phyloP scores from a whole-genome alignment of 2,888 invertebrate species.

The Strigamia transsilvanica region DNA sequence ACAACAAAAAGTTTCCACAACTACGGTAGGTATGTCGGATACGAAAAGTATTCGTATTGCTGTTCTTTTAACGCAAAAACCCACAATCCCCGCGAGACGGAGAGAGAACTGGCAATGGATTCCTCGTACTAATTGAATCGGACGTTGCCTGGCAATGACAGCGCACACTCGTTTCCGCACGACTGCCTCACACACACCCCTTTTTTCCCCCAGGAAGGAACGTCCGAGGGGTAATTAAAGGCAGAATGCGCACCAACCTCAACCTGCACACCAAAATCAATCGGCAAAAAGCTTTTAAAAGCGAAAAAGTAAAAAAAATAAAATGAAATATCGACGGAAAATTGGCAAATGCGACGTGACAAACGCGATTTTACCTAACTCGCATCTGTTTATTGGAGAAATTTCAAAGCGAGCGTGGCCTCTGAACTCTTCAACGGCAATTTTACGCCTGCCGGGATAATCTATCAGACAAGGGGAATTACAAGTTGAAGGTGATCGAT shows the following conservation, averaged over 20 bases:
- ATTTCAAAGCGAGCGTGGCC: not conserved
- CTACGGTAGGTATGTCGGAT: conserved; percentile 1
- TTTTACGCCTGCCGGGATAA: not conserved
- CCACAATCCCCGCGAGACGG: conserved; percentile 19
- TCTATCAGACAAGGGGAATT: conserved; percentile 39
- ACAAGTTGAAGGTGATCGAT: conserved; percentile 35
- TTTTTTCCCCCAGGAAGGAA: conserved; percentile 32
- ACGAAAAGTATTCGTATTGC: conserved; percentile 10
- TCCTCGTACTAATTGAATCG: conserved; percentile 39
- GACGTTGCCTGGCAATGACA: conserved; percentile 38
- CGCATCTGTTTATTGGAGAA: conserved; percentile 25
- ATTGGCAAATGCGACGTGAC: not conserved
- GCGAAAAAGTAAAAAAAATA: not conserved
- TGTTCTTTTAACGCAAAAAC: conserved; percentile 39
- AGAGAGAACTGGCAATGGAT: conserved; percentile 9
- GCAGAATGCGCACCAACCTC: not conserved
- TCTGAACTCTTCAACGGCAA: not conserved
- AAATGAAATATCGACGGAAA: not conserved
- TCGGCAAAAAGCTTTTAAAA: not conserved
- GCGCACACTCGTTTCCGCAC: conserved; percentile 36
- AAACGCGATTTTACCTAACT: not conserved
- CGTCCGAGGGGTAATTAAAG: conserved; percentile 35
- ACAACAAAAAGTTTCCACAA: not conserved
- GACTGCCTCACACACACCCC: conserved; percentile 13
- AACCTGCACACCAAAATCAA: conserved; percentile 10